Conservation (phyloP, 1,140 invertebrate genomes). For the Eumeta japonica region DNA sequence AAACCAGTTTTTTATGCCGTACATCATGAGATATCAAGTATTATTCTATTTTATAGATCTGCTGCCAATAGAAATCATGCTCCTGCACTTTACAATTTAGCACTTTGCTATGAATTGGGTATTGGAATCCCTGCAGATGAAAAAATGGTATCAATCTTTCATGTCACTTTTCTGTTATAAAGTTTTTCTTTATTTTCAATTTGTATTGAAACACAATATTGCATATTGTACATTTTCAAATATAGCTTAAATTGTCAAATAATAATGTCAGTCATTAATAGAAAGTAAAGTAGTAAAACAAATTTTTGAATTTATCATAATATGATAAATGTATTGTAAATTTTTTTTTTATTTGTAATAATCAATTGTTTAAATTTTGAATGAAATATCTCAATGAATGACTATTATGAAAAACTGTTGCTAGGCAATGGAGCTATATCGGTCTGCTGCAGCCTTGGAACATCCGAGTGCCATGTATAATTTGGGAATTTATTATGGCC, state of each 20-base stretch:
- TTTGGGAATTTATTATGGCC: conserved; percentile 63
- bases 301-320: too few relatives aligned
- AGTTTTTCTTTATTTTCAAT: too few relatives aligned
- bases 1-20: too few relatives aligned
- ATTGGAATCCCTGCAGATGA: conserved; percentile 60
- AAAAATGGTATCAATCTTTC: conserved; percentile 58
- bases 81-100: conserved; percentile 63
- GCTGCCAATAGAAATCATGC: conserved; percentile 59
- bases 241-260: not conserved
- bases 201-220: too few relatives aligned
- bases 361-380: too few relatives aligned
- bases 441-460: conserved; percentile 56
- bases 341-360: conserved; percentile 4
- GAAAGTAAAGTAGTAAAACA: not conserved
- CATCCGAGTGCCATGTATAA: conserved; percentile 66
- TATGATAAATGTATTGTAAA: too few relatives aligned
- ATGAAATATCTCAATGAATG: too few relatives aligned
- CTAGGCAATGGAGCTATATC: conserved; percentile 63
- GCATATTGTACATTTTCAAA: not conserved
- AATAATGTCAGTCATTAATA: not conserved
- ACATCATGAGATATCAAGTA: too few relatives aligned
- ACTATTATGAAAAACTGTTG: too few relatives aligned
- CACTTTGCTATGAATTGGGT: conserved; percentile 63
- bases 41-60: conserved; percentile 35
- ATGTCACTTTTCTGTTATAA: too few relatives aligned